Evolutionary conservation across 2,888 invertebrate genomes (phyloP).

Genomic region (Drosophila borborema): DNA sequence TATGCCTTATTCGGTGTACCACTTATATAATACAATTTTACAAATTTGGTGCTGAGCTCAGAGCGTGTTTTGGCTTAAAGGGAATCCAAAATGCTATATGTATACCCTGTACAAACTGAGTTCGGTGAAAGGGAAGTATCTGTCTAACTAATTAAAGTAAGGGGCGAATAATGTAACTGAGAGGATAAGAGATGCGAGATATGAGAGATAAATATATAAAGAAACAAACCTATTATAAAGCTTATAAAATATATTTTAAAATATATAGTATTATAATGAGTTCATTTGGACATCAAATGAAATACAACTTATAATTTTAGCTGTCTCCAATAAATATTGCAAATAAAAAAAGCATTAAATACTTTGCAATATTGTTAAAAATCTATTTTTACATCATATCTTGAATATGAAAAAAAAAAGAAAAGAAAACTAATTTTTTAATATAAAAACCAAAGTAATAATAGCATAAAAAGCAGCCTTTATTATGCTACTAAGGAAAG

Average conservation of each 20-base stretch:
- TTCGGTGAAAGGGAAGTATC: not conserved
- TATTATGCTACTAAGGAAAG: not conserved
- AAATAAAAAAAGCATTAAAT: too few species aligned
- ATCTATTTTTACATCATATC: not conserved
- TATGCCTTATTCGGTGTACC: conserved; percentile 34
- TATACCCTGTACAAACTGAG: not conserved
- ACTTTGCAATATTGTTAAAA: too few species aligned
- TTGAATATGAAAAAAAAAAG: not conserved
- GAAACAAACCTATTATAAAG: too few species aligned
- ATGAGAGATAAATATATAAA: too few species aligned
- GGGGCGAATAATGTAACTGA: too few species aligned
- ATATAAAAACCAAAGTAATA: not conserved
- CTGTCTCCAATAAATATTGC: too few species aligned
- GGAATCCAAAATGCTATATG: conserved; percentile 16
- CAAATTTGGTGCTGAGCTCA: conserved; percentile 30
- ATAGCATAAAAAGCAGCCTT: not conserved
- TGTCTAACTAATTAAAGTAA: not conserved
- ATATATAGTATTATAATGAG: too few species aligned
- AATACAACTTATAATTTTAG: too few species aligned
- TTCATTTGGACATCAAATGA: too few species aligned
- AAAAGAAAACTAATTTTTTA: not conserved
- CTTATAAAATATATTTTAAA: too few species aligned
- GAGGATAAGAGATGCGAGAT: too few species aligned
- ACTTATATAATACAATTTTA: conserved; percentile 38
- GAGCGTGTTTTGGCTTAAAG: conserved; percentile 40